Percentiles rank a stretch among this genome's conserved stretches.
These are phyloP conservation scores for Plecturocebus donacophilus DNA, from an alignment of 2,113 vertebrate genomes.

Conservation along the genomic window DNA sequence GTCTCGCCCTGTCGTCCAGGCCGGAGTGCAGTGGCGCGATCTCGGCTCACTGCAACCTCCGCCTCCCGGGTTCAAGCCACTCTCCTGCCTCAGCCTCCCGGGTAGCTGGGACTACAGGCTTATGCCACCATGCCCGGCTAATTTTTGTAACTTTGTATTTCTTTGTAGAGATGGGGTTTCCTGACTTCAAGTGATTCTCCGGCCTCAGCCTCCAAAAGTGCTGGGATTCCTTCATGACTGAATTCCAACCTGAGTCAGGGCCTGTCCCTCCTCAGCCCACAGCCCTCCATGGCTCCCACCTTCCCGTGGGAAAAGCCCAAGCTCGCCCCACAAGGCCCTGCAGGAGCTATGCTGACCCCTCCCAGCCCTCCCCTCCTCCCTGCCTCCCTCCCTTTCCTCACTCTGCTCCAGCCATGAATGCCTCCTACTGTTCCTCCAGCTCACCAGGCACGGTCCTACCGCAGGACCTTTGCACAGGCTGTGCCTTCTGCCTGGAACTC, in stretches of 20 bases:
- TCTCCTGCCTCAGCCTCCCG: background rate
- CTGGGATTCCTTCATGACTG: background rate
- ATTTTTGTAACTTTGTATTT: no score
- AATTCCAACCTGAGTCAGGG: no score
- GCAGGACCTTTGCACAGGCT: background rate
- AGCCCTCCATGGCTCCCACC: background rate
- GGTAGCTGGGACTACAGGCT: background rate
- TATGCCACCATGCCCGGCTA: rapidly evolving
- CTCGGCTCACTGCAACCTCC: background rate
- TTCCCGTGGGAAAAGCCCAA: background rate
- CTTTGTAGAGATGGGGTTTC: no score
- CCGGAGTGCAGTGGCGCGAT: background rate
- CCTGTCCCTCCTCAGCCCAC: no score
- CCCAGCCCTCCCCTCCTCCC: background rate
- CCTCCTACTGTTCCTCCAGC: background rate
- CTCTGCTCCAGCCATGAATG: background rate
- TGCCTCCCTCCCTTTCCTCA: background rate
- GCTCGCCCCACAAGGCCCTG: background rate
- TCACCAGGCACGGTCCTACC: background rate
- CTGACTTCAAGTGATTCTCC: no score
- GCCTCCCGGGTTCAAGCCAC: background rate
- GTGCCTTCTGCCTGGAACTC: background rate
- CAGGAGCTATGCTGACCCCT: no score
- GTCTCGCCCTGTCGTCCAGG: background rate
- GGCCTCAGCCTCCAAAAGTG: no score